These are phyloP conservation scores for Epinotia bilunana DNA, from an alignment of 2,888 invertebrate genomes.

Conservation along the genomic window DNA sequence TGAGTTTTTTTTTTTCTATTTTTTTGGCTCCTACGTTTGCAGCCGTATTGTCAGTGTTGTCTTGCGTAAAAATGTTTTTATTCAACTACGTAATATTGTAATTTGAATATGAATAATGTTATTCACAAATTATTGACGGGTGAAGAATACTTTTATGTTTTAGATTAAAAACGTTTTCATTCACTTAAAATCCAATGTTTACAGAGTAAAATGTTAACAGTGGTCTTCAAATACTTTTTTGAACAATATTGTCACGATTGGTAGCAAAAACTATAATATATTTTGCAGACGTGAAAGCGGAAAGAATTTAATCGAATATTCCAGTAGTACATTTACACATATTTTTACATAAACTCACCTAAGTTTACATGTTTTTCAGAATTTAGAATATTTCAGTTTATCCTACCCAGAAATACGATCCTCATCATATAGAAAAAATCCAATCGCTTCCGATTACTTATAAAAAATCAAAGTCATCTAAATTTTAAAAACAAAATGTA, in stretches of 20 bases:
- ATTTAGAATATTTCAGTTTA: no score
- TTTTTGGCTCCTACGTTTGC: no score
- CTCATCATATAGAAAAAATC: not conserved
- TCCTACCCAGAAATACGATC: no score
- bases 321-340: no score
- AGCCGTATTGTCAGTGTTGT: no score
- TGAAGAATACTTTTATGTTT: not conserved
- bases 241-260: not conserved
- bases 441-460: no score
- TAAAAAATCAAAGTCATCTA: no score
- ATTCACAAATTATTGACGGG: not conserved
- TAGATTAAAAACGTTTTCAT: not conserved
- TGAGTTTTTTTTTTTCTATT: no score
- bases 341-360: no score
- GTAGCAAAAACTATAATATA: not conserved
- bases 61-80: not conserved
- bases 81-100: not conserved
- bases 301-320: no score
- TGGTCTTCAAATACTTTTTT: not conserved
- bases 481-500: no score
- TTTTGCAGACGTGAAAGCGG: not conserved
- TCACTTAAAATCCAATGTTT: not conserved
- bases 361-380: no score
- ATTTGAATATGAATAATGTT: slow-evolving; percentile 10
- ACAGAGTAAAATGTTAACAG: not conserved